Percentiles rank a stretch among this genome's conserved stretches.
Evolutionary conservation across 2,797 vertebrate genomes (phyloP).

Genomic region (Myripristis jacobus): DNA sequence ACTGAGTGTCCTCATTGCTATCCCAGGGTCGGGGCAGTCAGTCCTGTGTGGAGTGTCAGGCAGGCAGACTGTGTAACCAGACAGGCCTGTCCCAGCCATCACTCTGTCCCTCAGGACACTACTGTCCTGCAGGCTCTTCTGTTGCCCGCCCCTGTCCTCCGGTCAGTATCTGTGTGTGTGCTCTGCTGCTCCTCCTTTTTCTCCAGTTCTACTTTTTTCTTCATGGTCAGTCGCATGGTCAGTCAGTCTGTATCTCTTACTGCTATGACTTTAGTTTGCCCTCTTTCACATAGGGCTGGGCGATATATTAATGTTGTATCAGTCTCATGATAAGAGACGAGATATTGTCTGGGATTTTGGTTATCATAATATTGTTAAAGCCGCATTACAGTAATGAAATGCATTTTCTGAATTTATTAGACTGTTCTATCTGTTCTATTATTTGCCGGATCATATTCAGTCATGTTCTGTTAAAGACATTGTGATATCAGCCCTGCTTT

Average conservation of each 20-base stretch:
- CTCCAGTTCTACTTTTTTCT: neutral
- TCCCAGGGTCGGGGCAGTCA: conserved; percentile 82
- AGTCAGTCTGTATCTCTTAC: neutral
- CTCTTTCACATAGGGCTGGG: neutral
- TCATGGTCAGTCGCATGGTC: neutral
- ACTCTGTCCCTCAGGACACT: conserved; percentile 88
- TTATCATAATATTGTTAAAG: no score
- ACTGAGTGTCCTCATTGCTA: neutral
- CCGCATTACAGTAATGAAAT: no score
- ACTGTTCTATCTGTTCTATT: no score
- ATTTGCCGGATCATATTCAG: no score
- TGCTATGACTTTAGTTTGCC: neutral
- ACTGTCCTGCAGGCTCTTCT: conserved; percentile 84
- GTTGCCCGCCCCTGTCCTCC: conserved; percentile 82
- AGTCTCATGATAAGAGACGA: no score
- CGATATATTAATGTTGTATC: no score
- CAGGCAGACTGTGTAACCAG: conserved; percentile 87
- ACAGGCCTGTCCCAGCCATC: conserved; percentile 81
- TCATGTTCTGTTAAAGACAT: no score
- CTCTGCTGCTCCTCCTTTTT: neutral
- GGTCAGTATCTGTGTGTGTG: conserved; percentile 77
- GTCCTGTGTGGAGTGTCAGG: conserved; percentile 84
- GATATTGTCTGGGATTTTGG: no score
- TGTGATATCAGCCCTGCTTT: no score
- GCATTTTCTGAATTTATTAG: no score